These are phyloP conservation scores for Oenanthe oenanthe DNA, from an alignment of 2,113 vertebrate genomes.

Conservation along the genomic window DNA sequence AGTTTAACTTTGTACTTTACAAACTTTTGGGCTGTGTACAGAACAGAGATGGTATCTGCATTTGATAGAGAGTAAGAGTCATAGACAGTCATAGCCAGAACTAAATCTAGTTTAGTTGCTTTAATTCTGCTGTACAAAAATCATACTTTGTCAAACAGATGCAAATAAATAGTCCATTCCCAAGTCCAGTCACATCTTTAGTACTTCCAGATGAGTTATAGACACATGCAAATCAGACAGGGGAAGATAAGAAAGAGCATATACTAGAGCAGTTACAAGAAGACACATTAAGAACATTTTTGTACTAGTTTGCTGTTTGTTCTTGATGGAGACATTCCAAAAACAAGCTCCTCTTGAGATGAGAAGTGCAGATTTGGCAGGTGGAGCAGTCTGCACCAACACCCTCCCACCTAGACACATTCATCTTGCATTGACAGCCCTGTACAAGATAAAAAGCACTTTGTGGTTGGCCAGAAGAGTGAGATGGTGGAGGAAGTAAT, in stretches of 20 bases:
- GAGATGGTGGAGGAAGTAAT: background rate
- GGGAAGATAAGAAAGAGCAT: background rate
- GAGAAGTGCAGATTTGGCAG: background rate
- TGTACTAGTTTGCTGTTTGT: background rate
- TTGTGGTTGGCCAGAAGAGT: background rate
- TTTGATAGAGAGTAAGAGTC: background rate
- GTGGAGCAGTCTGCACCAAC: background rate
- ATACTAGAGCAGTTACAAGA: background rate
- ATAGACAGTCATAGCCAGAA: background rate
- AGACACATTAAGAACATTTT: background rate
- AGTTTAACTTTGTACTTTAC: background rate
- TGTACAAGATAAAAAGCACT: background rate
- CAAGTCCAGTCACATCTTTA: background rate
- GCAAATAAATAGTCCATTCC: background rate
- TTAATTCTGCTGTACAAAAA: background rate
- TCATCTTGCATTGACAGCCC: background rate
- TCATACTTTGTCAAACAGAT: background rate
- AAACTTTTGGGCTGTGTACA: background rate
- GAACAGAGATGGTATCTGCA: background rate
- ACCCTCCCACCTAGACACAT: background rate
- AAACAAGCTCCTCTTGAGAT: background rate
- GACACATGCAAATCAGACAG: background rate
- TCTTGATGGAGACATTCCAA: background rate
- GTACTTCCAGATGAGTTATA: background rate
- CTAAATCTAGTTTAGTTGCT: background rate